A percentile compares a stretch with the other conserved stretches of the same genome.
Conservation (phyloP, 2,797 vertebrate species). For the Sternarchorhynchus goeldii region DNA sequence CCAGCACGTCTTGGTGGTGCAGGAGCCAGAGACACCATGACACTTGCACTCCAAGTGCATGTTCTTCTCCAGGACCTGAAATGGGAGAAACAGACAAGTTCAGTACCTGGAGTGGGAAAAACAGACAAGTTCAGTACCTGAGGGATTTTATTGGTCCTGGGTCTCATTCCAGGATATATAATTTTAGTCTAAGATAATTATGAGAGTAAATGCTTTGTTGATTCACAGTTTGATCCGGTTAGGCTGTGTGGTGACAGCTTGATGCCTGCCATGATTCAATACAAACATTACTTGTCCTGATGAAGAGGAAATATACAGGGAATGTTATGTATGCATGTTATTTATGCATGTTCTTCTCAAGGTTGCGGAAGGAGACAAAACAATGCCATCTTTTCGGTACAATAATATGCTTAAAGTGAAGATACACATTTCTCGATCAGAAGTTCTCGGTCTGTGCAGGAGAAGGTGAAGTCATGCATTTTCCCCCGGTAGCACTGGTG, state of each 20-base stretch:
- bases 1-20: conserved; percentile 98
- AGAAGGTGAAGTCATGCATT: conserved; percentile 31
- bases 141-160: conserved; percentile 33
- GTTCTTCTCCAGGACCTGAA: conserved; percentile 90
- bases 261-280: conserved; percentile 42
- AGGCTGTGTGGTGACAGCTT: conserved; percentile 48
- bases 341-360: background rate
- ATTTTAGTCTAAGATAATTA: conserved; percentile 51
- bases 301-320: conserved; percentile 21
- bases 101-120: conserved; percentile 35
- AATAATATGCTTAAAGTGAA: background rate
- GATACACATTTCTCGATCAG: background rate
- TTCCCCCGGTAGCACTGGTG: conserved; percentile 40
- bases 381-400: background rate
- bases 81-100: conserved; percentile 29
- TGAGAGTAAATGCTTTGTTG: conserved; percentile 47
- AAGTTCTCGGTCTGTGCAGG: conserved; percentile 15
- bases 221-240: conserved; percentile 50
- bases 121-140: conserved; percentile 31
- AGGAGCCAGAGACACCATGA: conserved; percentile 94
- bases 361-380: conserved; percentile 1
- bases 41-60: conserved; percentile 97
- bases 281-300: conserved; percentile 50
- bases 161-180: conserved; percentile 38
- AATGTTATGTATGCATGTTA: background rate